Base-by-base conservation (phyloP, 1,140 invertebrate species). In the Bombyx mandarina region DNA sequence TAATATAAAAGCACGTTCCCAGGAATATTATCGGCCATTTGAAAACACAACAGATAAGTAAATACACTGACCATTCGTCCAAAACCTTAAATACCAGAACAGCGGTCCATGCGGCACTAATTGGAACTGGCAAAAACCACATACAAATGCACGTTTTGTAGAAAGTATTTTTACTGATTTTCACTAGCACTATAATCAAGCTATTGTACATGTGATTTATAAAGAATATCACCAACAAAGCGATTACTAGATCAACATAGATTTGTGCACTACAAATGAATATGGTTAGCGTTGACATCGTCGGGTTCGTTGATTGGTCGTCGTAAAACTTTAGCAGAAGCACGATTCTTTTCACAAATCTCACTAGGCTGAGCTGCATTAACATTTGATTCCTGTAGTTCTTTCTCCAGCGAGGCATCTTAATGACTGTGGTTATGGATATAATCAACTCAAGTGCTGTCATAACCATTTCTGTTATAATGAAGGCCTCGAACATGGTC, bases 381-480 rank as follows among this genome's bases (percentile, higher is more conserved):
- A 86, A 60, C 78, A 86, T 81, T 69, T 84, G 81, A 62, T 86
- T 86, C 60, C 82, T 81, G 57, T 79, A 82, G 53, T 86, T 86
- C 59, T 60, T 75, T 52, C 73, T 67, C 79, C 78, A 86, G 10
- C 71, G 58, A 8, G 62, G 55, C 45, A 80, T 72, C 52, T 75
- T 82, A 4, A 75, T 57, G 63, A 75, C 75, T 63, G 81, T 79
- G 22, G 62, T 43, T 18, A 75, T 60, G 57, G 71, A 73, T 60
- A 84, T 61, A 8, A 73, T 58, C 60, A 81, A 66, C 52, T 82
- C 78, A 52, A 80, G 43, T 62, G 75, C 62, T 64, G 71, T 79
- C 79, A 86, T 81, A 43, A 82, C 60, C 54, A 83, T 75, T 76
- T 81, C 79, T 51, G 69, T 62, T 47, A 79, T 63, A 52, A 77